phyloP scores from a whole-genome alignment of 2,888 invertebrate species.

The Halictus ligatus region DNA sequence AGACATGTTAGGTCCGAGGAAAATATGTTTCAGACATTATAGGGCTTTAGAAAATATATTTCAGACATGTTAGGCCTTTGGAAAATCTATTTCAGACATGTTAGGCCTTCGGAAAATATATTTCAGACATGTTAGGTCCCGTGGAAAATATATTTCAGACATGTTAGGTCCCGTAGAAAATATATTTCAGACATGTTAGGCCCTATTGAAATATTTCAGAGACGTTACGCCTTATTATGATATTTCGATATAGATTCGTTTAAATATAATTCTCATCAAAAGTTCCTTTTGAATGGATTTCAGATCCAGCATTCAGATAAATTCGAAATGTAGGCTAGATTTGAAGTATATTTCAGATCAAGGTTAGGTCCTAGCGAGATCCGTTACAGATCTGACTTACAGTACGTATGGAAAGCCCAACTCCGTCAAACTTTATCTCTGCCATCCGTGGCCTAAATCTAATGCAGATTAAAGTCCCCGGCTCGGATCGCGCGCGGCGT shows the following conservation, averaged over 20 bases:
- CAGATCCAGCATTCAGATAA: background rate
- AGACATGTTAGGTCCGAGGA: background rate
- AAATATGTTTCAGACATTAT: background rate
- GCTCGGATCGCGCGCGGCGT: background rate
- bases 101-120: no score
- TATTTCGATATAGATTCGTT: no score
- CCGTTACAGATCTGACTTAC: background rate
- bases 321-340: background rate
- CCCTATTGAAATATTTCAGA: no score
- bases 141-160: background rate
- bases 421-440: background rate
- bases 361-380: background rate
- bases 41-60: background rate
- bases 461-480: background rate
- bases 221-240: no score
- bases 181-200: background rate
- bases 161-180: background rate
- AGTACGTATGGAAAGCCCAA: background rate
- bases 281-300: background rate
- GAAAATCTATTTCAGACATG: no score
- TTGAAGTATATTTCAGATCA: background rate
- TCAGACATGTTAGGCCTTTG: background rate
- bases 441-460: background rate
- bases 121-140: no score
- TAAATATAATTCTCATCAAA: background rate